Conservation (phyloP, 2,797 vertebrate genomes). For the Platalea minor region DNA sequence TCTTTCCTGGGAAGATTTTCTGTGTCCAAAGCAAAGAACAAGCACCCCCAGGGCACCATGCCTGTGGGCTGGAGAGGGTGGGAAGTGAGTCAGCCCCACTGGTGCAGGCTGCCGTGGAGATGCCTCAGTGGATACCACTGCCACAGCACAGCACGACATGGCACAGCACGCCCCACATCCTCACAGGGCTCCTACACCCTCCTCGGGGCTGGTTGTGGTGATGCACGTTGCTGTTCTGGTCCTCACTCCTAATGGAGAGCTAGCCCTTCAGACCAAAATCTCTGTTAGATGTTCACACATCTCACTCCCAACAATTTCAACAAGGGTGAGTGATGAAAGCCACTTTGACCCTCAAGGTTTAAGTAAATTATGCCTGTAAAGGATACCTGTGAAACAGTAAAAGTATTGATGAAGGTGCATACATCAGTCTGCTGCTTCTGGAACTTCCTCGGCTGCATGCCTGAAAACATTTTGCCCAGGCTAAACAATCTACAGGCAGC, state of each 20-base stretch:
- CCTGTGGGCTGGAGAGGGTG: not conserved
- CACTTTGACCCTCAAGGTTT: not conserved
- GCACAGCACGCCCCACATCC: not conserved
- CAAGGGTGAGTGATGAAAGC: not conserved
- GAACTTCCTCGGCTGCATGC: not conserved
- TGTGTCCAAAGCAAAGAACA: not conserved
- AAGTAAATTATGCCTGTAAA: not conserved
- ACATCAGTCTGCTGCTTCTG: not conserved
- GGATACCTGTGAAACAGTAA: not conserved
- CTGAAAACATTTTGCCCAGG: conserved; percentile 20
- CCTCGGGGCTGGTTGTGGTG: rapidly evolving
- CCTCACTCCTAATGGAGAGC: not conserved
- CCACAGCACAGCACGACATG: no score
- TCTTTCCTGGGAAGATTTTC: not conserved
- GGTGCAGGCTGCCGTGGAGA: not conserved
- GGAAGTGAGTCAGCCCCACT: not conserved
- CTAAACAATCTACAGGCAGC: conserved; percentile 26
- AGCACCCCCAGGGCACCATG: rapidly evolving
- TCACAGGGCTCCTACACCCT: not conserved
- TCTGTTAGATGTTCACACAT: not conserved
- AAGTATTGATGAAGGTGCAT: not conserved
- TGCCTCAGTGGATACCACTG: not conserved
- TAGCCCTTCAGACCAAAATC: not conserved
- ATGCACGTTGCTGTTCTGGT: not conserved
- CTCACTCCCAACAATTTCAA: not conserved